phyloP scores from a whole-genome alignment of 2,113 vertebrate genomes.

The Ploceus nigricollis region DNA sequence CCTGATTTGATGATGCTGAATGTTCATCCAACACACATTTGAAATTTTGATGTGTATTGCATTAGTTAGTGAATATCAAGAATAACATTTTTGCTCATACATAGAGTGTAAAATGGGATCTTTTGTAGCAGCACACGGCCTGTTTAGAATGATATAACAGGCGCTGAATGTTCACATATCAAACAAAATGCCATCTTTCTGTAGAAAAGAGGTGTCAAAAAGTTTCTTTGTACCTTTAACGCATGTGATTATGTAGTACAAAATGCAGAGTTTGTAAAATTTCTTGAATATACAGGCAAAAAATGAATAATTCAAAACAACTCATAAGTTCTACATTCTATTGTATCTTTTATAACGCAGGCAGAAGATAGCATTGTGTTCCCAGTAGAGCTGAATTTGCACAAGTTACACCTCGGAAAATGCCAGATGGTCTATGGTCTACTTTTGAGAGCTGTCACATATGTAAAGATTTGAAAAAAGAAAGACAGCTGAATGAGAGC shows the following conservation, averaged over 20 bases:
- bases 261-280: slow-evolving; percentile 88
- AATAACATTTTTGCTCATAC: slow-evolving; percentile 73
- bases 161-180: slow-evolving; percentile 81
- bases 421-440: slow-evolving; percentile 91
- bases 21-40: slow-evolving; percentile 70
- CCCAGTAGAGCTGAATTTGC: slow-evolving; percentile 97
- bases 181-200: slow-evolving; percentile 83
- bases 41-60: slow-evolving; percentile 78
- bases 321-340: slow-evolving; percentile 84
- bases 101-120: slow-evolving; percentile 78
- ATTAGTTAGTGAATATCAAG: slow-evolving; percentile 77
- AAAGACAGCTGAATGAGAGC: slow-evolving; percentile 82
- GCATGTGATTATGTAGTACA: slow-evolving; percentile 82
- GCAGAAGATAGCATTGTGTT: slow-evolving; percentile 86
- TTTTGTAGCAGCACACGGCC: slow-evolving; percentile 78
- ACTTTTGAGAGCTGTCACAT: slow-evolving; percentile 90
- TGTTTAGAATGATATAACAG: slow-evolving; percentile 82
- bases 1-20: slow-evolving; percentile 67
- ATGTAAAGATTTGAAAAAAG: slow-evolving; percentile 81
- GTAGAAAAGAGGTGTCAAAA: slow-evolving; percentile 84
- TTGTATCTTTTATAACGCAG: slow-evolving; percentile 87
- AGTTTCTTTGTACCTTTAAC: slow-evolving; percentile 84
- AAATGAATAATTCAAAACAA: slow-evolving; percentile 98
- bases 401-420: slow-evolving; percentile 89
- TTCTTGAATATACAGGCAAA: slow-evolving; percentile 86